Evolutionary conservation across 2,113 vertebrate genomes (phyloP).

Genomic region (Nothobranchius kuhntae): DNA sequence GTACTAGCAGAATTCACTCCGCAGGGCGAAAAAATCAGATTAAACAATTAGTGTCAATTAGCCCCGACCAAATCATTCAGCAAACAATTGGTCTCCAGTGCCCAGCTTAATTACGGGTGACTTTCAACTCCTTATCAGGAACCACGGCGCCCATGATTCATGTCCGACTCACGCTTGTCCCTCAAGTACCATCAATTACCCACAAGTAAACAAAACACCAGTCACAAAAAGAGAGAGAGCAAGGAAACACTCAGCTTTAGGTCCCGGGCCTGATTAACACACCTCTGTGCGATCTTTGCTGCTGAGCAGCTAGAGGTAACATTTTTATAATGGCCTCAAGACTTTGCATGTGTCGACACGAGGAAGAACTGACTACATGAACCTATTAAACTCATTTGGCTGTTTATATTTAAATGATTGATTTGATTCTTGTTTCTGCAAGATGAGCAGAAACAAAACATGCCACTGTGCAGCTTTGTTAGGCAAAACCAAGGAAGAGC

Average conservation of each 20-base stretch:
- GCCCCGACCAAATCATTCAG: slow-evolving; percentile 94
- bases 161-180: slow-evolving; percentile 92
- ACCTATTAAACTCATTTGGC: not conserved
- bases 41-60: slow-evolving; percentile 99
- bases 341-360: not conserved
- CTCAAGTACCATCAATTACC: slow-evolving; percentile 98
- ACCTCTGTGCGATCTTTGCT: slow-evolving; percentile 69
- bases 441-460: slow-evolving; percentile 10
- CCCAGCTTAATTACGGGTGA: slow-evolving; percentile 97
- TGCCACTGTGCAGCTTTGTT: slow-evolving; percentile 1
- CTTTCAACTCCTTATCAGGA: slow-evolving; percentile 96
- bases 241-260: slow-evolving; percentile 69
- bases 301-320: slow-evolving; percentile 14
- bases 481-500: slow-evolving; percentile 3
- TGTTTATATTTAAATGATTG: not conserved
- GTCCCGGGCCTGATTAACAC: slow-evolving; percentile 81
- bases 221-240: slow-evolving; percentile 48
- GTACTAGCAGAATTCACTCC: slow-evolving; percentile 64
- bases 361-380: not conserved
- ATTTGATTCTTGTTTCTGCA: slow-evolving; percentile 1
- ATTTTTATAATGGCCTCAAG: not conserved
- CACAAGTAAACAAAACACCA: slow-evolving; percentile 91
- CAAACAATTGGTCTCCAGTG: slow-evolving; percentile 99
- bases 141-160: slow-evolving; percentile 90
- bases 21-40: slow-evolving; percentile 93